Evolutionary conservation across 1,140 invertebrate genomes (phyloP).

Genomic region (Neodiprion lecontei): DNA sequence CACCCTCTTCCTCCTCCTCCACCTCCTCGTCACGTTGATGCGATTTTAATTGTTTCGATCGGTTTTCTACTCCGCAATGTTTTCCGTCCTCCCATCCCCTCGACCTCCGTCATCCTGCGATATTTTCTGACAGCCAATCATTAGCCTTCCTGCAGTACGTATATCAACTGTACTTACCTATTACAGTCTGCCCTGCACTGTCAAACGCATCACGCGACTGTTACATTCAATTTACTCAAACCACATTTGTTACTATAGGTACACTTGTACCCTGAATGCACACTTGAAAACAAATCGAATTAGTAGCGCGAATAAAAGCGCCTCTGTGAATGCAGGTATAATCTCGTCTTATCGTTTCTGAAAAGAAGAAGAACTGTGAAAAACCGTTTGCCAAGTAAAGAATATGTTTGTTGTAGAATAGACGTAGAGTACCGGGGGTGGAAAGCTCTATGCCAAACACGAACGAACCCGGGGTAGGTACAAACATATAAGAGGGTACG

Average conservation of each 20-base stretch:
- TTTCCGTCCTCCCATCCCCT: too few relatives aligned
- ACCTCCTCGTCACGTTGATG: neutral
- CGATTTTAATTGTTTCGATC: slow-evolving; percentile 4
- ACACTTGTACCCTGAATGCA: too few relatives aligned
- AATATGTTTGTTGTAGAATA: neutral
- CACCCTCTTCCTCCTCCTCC: neutral
- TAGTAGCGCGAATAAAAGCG: too few relatives aligned
- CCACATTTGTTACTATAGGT: too few relatives aligned
- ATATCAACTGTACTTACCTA: neutral
- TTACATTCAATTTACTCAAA: too few relatives aligned
- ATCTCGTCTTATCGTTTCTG: too few relatives aligned
- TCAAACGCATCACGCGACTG: neutral
- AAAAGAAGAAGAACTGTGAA: too few relatives aligned
- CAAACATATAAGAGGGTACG: neutral
- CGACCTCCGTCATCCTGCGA: too few relatives aligned
- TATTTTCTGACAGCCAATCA: neutral
- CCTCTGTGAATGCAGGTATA: too few relatives aligned
- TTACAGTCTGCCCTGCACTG: neutral
- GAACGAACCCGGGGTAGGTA: neutral
- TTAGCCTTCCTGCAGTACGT: neutral
- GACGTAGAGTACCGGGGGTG: neutral
- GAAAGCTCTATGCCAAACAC: neutral
- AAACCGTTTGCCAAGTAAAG: neutral
- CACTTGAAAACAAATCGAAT: too few relatives aligned
- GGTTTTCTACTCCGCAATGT: neutral